phyloP scores from a whole-genome alignment of 2,113 vertebrate genomes.

The Pipra filicauda region DNA sequence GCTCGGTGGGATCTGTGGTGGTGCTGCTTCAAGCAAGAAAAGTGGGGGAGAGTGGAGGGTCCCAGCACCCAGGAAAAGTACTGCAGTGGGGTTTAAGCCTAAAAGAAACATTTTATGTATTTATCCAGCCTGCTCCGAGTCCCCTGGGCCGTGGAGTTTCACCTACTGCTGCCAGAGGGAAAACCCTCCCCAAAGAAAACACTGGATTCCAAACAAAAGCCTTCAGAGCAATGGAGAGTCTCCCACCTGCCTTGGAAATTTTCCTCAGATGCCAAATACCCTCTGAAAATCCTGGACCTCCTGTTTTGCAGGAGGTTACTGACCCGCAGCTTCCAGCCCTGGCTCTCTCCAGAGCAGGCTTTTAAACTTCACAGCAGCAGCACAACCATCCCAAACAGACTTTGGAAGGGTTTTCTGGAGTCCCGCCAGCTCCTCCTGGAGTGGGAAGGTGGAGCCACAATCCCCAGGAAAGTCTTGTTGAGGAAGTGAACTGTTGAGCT shows the following conservation, averaged over 20 bases:
- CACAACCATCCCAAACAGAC: no score
- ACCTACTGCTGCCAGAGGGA: background rate
- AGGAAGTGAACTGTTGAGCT: background rate
- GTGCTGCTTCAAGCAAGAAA: background rate
- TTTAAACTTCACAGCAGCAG: background rate
- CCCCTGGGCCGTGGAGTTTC: background rate
- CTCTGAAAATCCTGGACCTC: background rate
- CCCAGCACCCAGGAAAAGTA: background rate
- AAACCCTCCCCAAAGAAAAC: background rate
- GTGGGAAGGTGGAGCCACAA: fast-evolving
- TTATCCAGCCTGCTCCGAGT: background rate
- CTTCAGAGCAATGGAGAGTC: background rate
- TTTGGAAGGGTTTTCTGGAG: background rate
- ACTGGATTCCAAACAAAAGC: background rate
- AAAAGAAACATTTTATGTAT: background rate
- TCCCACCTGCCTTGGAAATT: background rate
- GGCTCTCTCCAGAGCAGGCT: background rate
- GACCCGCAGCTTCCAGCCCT: background rate
- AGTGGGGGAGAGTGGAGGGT: background rate
- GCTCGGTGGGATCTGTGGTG: background rate
- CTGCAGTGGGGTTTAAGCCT: background rate
- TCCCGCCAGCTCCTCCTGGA: background rate
- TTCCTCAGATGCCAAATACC: background rate
- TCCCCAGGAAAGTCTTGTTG: background rate
- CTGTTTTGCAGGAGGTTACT: background rate